Evolutionary conservation across 53 echinoderm and acorn worm species (phyloP), one percentile per base, ranked within the genome.

Genomic region (Glandiceps talaboti): DNA sequence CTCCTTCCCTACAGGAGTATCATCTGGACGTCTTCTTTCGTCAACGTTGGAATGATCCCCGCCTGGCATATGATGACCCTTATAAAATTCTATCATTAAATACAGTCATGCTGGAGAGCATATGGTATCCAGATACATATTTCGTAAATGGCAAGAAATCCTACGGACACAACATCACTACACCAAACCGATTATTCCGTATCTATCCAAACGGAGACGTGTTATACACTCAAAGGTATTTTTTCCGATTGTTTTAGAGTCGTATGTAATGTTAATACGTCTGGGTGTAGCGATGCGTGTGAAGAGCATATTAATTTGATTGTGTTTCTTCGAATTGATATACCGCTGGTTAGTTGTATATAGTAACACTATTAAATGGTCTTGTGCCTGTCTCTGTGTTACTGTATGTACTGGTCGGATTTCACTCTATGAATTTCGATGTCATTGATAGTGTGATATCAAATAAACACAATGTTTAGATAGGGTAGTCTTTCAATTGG

Each of bases 51-150:
- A 82, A 80, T 25, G 99, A 99, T 77, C 86, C 91, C 32, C 86
- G 99, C 26, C 84, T 99, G 32, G 80, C 81, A 33, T 99, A 89
- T 82, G 82, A 79, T 10, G 88, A 83, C 76, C 82, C 90, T 31
- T 91, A 87, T 31, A 85, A 82, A 1, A 85, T 89, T 75, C 88
- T 99, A 0, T 90, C 87, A 1, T 88, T 99, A 29, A 99, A 94
- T 84, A 93, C 99, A 25, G 87, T 99, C 75, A 93, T 99, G 99
- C 80, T 99, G 76, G 93, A 99, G 79, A 91, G 86, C 27, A 94
- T 99, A 31, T 99, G 99, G 99, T 99, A 92, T 80, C 99, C 99
- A 0, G 99, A 99, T 78, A 99, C 99, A 0, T 99, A 88, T 82
- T 93, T 99, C 86, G 82, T 84, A 74, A 99, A 99, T 73, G 99